Conservation (phyloP, 1,140 invertebrate species). For the Drosophila mayri region DNA sequence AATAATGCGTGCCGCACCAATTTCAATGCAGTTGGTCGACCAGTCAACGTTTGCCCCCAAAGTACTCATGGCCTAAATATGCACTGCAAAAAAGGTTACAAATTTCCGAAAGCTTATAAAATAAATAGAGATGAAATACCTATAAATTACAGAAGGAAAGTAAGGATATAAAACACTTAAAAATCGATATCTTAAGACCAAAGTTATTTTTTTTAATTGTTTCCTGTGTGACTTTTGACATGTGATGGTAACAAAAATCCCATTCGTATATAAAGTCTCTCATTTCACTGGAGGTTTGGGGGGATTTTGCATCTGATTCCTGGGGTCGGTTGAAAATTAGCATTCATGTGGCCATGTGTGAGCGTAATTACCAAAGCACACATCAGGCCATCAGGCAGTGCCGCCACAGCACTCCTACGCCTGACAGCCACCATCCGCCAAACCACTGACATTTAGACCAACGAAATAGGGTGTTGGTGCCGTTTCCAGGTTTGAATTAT, state of each 20-base stretch:
- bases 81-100: constrained; percentile 1
- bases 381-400: constrained; percentile 9
- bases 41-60: background rate
- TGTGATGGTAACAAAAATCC: constrained; percentile 53
- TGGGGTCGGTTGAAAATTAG: constrained; percentile 56
- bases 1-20: constrained; percentile 66
- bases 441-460: constrained; percentile 34
- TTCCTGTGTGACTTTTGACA: constrained; percentile 3
- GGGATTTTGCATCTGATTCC: constrained; percentile 5
- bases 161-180: background rate
- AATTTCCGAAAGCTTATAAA: background rate
- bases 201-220: background rate
- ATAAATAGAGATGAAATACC: background rate
- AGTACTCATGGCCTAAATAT: constrained; percentile 1
- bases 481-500: constrained; percentile 8
- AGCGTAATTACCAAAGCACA: constrained; percentile 70
- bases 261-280: constrained; percentile 39
- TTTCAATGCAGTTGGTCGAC: constrained; percentile 50
- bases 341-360: constrained; percentile 72
- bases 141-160: background rate
- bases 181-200: background rate
- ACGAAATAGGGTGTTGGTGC: background rate
- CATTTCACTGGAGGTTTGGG: background rate
- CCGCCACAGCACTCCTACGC: background rate
- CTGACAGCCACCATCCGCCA: background rate